phyloP scores from a whole-genome alignment of 2,888 invertebrate genomes.

The Marasmarcha lunaedactyla region DNA sequence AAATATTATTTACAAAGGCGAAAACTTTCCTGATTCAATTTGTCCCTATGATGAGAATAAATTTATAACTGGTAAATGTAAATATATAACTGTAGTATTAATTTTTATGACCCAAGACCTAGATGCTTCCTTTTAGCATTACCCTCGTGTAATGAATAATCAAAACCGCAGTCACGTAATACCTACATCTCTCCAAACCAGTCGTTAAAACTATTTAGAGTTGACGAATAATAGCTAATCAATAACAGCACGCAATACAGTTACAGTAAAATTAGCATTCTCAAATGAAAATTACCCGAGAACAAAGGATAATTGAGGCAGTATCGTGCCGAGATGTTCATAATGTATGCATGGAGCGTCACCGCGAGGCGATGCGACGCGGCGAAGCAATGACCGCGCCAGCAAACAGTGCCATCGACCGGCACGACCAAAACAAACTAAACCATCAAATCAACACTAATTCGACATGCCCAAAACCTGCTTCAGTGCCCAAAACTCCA shows the following conservation, averaged over 20 bases:
- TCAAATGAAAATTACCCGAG: slow-evolving; percentile 26
- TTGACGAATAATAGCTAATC: not conserved
- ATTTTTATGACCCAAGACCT: too few species aligned
- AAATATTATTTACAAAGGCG: too few species aligned
- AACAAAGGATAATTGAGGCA: slow-evolving; percentile 44
- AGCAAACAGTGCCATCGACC: slow-evolving; percentile 9
- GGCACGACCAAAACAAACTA: slow-evolving; percentile 15
- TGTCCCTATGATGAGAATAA: too few species aligned
- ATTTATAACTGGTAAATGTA: too few species aligned
- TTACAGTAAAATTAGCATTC: slow-evolving; percentile 23
- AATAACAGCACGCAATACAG: slow-evolving; percentile 16
- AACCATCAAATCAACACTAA: not conserved
- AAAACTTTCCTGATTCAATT: too few species aligned
- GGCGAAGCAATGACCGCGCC: slow-evolving; percentile 53
- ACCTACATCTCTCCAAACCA: too few species aligned
- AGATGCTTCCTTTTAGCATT: too few species aligned
- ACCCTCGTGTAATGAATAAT: too few species aligned
- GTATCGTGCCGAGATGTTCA: slow-evolving; percentile 32
- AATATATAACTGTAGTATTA: too few species aligned
- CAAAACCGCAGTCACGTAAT: too few species aligned
- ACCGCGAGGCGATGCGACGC: slow-evolving; percentile 25
- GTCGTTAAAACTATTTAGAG: not conserved
- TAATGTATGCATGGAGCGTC: slow-evolving; percentile 41
- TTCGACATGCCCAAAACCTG: slow-evolving; percentile 9
- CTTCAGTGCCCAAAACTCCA: slow-evolving; percentile 10